Evolutionary conservation across 1,140 invertebrate species (phyloP).

Genomic region (Achatina immaculata): DNA sequence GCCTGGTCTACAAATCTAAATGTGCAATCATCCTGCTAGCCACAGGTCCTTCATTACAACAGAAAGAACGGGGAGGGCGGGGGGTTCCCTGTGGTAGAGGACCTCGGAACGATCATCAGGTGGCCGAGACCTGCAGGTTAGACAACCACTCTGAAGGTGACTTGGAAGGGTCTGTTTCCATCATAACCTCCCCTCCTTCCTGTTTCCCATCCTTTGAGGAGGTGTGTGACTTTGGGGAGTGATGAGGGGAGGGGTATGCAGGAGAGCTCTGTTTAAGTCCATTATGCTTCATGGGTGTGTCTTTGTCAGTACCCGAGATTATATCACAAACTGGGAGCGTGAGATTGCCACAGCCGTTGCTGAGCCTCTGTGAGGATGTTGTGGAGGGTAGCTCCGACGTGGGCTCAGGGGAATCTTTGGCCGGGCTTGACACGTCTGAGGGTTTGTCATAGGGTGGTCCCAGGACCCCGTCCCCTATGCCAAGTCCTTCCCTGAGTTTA

Average conservation of each 20-base stretch:
- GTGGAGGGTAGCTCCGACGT: neutral
- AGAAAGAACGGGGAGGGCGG: neutral
- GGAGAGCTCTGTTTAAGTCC: neutral
- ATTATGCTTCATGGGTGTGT: neutral
- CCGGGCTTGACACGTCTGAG: neutral
- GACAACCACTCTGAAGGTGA: constrained; percentile 29
- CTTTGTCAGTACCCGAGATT: neutral
- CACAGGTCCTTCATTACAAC: neutral
- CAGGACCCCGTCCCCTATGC: constrained; percentile 12
- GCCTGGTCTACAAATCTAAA: no score
- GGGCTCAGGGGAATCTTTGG: no score
- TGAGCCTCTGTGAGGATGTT: neutral
- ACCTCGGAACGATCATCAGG: constrained; percentile 8
- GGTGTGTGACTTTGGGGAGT: neutral
- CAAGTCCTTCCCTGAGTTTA: constrained; percentile 30
- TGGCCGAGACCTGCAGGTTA: constrained; percentile 31
- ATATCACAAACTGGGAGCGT: constrained; percentile 17
- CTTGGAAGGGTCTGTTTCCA: constrained; percentile 10
- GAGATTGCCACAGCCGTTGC: constrained; percentile 19
- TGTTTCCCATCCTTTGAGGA: neutral
- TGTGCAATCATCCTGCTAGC: neutral
- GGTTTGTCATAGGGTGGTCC: neutral
- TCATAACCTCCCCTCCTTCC: neutral
- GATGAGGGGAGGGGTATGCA: neutral
- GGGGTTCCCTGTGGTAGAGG: neutral